Base-by-base conservation (phyloP, 2,888 invertebrate genomes). In the Sipunculus nudus region DNA sequence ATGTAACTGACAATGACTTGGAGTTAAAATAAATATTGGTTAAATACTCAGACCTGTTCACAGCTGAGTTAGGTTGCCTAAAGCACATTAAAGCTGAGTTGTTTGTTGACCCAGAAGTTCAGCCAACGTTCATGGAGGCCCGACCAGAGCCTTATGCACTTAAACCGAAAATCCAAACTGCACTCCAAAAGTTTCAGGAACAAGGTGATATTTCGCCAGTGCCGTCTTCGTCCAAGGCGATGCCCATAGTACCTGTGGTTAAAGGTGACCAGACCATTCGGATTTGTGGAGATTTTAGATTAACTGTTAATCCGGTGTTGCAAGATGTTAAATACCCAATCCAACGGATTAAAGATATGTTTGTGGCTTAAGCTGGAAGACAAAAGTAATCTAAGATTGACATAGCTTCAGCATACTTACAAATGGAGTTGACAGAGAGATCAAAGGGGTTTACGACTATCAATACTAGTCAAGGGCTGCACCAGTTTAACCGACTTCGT, bases 361-460 rank as follows among this genome's bases (percentile, higher is more conserved):
- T 49, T 6, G 49, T 32, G 3, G 6, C 21, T n/a, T 19, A 31
- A n/a, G n/a, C 31, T 49, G 49, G 35, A 16, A 23, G 10, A 49
- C 28, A 10, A 16, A 32, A 31, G 16, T 49, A 16, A n/a, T 28
- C 49, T 8, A 49, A 49, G 32, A 49, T 49, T 31, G 49, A 49
- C n/a, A 16, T 49, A 4, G 16, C 49, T 8, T n/a, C 16, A 6
- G 49, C 49, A 13, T 49, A 28, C 19, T n/a, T 16, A n/a, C 49
- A 49, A 19, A 25, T 47, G 23, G 23, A 13, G 10, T 19, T 47
- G 10, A 49, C 28, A 8, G 49, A 49, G 21, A 5, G 10, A 29
- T 32, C 32, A 6, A 29, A 35, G 32, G 28, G 32, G 32, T 49
- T 19, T 5, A 16, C 32, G 4, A 49, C 49, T 5, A 29, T 49